Base-by-base conservation (phyloP, 2,113 vertebrate species). In the Perca flavescens region DNA sequence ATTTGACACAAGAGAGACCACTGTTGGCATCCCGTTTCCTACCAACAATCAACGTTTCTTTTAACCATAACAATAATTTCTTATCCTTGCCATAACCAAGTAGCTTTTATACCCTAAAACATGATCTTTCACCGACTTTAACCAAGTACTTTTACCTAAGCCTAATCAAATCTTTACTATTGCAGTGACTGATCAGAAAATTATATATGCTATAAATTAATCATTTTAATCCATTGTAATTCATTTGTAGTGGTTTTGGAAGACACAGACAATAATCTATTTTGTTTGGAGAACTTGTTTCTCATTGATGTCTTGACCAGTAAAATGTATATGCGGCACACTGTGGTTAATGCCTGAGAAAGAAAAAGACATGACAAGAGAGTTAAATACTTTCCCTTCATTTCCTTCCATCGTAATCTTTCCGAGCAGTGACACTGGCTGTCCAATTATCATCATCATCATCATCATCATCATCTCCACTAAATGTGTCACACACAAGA, bases 401-500 rank as follows among this genome's bases (percentile, higher is more conserved):
- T 73, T 86, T 74, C 69, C 19, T 72, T 71, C 25, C 16, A 15
- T 81, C 13, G 3, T 61, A 36, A 74, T 46, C 40, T 68, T 73
- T 79, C 74, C 22, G 7, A 56, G 54, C 79, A 82, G 66, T 61
- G 46, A 9, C 63, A 50, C 60, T 43, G 79, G 79, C 74, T 67
- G 76, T 87, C 83, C 69, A 89, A 88, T 88, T 85, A 84, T 81
- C 65, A 61, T 88, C 86, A 84, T 79, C 68, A 61, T 57, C n/a
- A 34, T 77, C 43, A 31, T 79, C 63, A 31, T 85, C 49, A n/a
- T 83, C 43, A 31, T 79, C 63, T 52, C 65, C 65, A n/a, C 31
- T 52, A 28, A 46, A 28, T 73, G 80, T 83, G 57, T 79, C 79
- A 90, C 78, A 54, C 47, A 53, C 15, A 10, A 61, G 21, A 86